Base-by-base conservation (phyloP, 2,113 vertebrate species). In the Solenodon paradoxus region DNA sequence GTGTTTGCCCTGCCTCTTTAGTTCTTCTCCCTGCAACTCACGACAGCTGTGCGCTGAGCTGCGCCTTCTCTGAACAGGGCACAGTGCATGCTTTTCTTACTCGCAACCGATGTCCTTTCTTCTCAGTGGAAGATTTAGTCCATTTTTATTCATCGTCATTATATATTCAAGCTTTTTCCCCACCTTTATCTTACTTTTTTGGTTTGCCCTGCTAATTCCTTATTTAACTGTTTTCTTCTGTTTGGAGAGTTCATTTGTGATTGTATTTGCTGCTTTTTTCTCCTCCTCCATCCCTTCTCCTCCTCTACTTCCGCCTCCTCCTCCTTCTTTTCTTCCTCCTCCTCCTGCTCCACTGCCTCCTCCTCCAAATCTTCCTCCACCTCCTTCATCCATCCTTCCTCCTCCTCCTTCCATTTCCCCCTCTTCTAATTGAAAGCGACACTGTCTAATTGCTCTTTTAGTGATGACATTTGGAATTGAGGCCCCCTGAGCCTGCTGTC, bases 291-390 rank as follows among this genome's bases (percentile, higher is more conserved):
- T 40, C 35, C 9, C 11, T 24, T 22, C 5, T 35, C 24, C 32
- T 38, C 6, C n/a, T 30, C 24, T 9, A 38, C 17, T 28, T n/a
- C 28, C 9, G 24, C 9, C 40, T 30, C 35, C 40, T 26, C 28
- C 7, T 59, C 8, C 55, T 59, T 59, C 22, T 8, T 26, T 59
- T 59, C 28, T 53, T 42, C 6, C 40, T 32, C 28, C 16, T 63
- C 22, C 45, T 35, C 32, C 6, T 35, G 2, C n/a, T 24, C 40
- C 35, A 7, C 1, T 3, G n/a, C 1, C 15, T 16, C 19, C 7
- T 71, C n/a, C n/a, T n/a, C n/a, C n/a, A n/a, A n/a, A n/a, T n/a
- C n/a, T n/a, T n/a, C n/a, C n/a, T n/a, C n/a, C 13, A n/a, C n/a
- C 28, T 57, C 10, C 26, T 75, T n/a, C 5, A 38, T 40, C 51